Base-by-base conservation (phyloP, 2,888 invertebrate species). In the Formica aserva region DNA sequence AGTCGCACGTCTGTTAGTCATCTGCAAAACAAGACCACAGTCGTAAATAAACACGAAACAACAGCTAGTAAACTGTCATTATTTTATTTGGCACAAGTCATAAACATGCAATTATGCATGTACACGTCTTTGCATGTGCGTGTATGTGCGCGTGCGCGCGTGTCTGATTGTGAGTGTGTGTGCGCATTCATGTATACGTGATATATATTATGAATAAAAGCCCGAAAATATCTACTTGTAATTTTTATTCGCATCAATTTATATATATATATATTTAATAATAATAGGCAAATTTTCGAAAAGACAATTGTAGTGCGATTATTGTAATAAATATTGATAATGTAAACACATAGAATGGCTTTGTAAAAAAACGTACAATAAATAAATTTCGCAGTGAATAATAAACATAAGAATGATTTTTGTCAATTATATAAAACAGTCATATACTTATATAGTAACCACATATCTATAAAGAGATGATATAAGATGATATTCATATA, bases 1-100 rank as follows among this genome's bases (percentile, higher is more conserved):
- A 78, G 22, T 69, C 32, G 57, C 15, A 57, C 32, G 32, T 32
- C 32, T 60, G 29, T 67, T 78, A 78, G 60, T 78, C 78, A 78
- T 78, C 78, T 78, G 78, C 45, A 78, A 78, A 78, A 60, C 57
- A 71, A 78, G 71, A 78, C 32, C 71, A 78, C 38, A 32, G 18
- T 71, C 8, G 13, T 69, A 6, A 52, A 45, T 45, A 71, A 60
- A 71, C 38, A n/a, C 8, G 13, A 66, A 66, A 26, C 26, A 52
- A 6, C 48, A 66, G 1, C 8, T 22, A 15, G 11, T 65, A 22
- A 65, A 38, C 22, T 52, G 22, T 66, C 26, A 76, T 65, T 29
- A 15, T 66, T 65, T 75, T 3, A 66, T 72, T 72, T 57, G 26
- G 26, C 22, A 35, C 22, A 52, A 35, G 26, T n/a, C 15, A 66